Evolutionary conservation across 37 sponge, comb jelly and placozoan species (phyloP).

Genomic region (Halichondria panicea): DNA sequence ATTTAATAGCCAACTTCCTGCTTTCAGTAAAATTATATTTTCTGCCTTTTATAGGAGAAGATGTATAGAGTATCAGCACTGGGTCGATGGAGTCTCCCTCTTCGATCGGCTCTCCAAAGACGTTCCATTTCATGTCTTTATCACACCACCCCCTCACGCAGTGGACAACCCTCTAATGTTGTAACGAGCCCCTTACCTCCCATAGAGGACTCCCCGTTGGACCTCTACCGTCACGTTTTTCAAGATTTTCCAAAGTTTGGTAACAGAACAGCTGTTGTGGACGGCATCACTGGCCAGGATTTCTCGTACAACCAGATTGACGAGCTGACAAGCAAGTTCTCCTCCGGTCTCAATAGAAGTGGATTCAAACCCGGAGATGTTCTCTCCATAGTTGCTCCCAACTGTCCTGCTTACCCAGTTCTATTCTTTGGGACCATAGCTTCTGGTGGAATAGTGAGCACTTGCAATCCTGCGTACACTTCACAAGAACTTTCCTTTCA

Average conservation of each 20-base stretch:
- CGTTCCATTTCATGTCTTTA: too few species aligned
- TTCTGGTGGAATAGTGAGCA: conserved; percentile 70
- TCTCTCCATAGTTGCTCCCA: conserved; percentile 52
- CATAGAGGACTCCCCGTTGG: conserved; percentile 17
- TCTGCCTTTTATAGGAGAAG: too few species aligned
- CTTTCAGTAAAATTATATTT: too few species aligned
- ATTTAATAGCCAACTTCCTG: too few species aligned
- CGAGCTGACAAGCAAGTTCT: conserved; percentile 30
- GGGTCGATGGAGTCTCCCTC: too few species aligned
- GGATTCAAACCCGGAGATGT: conserved; percentile 71
- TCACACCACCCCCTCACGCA: too few species aligned
- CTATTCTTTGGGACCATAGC: conserved; percentile 64
- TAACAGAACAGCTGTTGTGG: conserved; percentile 41
- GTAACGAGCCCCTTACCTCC: conserved; percentile 53
- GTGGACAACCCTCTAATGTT: too few species aligned
- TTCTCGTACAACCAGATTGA: conserved; percentile 49
- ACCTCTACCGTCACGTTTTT: conserved; percentile 30
- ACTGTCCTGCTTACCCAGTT: conserved; percentile 42
- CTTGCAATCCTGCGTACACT: conserved; percentile 78
- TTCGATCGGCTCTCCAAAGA: too few species aligned
- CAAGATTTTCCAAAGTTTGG: conserved; percentile 28
- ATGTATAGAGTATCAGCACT: too few species aligned
- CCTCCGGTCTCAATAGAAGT: conserved; percentile 45
- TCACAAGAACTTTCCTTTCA: conserved; percentile 67
- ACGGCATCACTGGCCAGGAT: conserved; percentile 45